A percentile compares a stretch with the other conserved stretches of the same genome.
These are phyloP conservation scores for Pachyramphus minor DNA, from an alignment of 2,113 vertebrate species.

Conservation along the genomic window DNA sequence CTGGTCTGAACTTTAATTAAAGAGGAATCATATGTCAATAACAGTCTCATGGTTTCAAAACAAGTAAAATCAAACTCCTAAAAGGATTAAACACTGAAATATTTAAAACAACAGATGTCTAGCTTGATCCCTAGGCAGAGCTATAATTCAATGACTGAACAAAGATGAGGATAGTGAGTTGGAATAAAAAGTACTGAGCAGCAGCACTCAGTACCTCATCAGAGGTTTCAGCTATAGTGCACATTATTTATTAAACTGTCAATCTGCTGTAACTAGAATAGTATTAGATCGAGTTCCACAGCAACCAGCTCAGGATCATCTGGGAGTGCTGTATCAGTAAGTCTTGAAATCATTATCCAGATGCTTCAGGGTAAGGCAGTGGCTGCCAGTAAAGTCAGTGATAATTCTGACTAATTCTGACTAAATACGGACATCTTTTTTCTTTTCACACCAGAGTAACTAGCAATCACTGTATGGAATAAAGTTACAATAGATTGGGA, in stretches of 20 bases:
- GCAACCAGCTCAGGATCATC: not conserved
- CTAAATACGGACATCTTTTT: not conserved
- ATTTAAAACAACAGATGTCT: conserved; percentile 45
- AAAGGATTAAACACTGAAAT: conserved; percentile 41
- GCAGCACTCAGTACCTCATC: not conserved
- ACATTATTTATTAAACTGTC: conserved; percentile 58
- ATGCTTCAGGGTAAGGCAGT: conserved; percentile 18
- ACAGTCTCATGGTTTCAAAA: not conserved
- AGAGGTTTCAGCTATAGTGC: conserved; percentile 1
- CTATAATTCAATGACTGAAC: conserved; percentile 41
- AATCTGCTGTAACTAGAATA: not conserved
- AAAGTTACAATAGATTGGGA: not conserved
- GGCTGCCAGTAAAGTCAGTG: not conserved
- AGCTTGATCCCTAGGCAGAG: not conserved
- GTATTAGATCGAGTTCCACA: not conserved
- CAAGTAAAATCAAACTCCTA: conserved; percentile 14
- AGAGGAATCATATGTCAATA: not conserved
- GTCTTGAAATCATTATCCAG: conserved; percentile 18
- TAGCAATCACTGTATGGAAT: not conserved
- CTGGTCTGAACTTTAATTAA: conserved; percentile 1
- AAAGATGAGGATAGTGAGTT: not conserved
- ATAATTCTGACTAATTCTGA: conserved; percentile 3
- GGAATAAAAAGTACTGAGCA: conserved; percentile 13
- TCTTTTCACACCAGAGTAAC: not conserved
- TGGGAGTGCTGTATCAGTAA: not conserved